Conservation (phyloP, 2,888 invertebrate genomes). For the Hemithea aestivaria region DNA sequence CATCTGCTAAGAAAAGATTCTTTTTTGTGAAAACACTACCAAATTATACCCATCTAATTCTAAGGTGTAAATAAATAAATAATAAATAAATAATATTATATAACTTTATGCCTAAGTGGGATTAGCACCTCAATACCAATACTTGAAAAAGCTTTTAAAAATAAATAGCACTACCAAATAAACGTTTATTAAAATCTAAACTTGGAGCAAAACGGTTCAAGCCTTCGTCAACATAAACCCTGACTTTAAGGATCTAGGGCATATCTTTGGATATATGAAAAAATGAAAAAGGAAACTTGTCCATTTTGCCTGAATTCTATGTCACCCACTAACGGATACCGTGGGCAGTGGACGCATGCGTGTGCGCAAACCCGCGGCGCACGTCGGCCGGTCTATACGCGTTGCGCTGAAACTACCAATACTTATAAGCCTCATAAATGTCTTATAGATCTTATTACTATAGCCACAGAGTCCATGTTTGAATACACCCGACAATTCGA, state of each 20-base stretch:
- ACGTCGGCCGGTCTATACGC: conserved; percentile 60
- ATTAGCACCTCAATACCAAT: no score
- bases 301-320: conserved; percentile 41
- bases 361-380: conserved; percentile 61
- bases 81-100: no score
- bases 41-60: no score
- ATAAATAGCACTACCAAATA: no score
- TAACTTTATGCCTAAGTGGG: no score
- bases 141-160: no score
- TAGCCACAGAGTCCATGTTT: neutral
- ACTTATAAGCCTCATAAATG: conserved; percentile 9
- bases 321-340: conserved; percentile 51
- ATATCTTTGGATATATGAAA: conserved; percentile 19
- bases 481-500: conserved; percentile 1
- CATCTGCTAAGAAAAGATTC: no score
- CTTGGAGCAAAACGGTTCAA: no score
- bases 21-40: no score
- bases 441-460: conserved; percentile 30
- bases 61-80: no score
- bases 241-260: conserved; percentile 13
- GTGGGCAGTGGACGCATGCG: conserved; percentile 41
- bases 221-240: neutral
- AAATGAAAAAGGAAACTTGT: conserved; percentile 38
- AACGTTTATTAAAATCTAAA: no score
- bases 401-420: conserved; percentile 28